Conservation (phyloP, 2,888 invertebrate species). For the Lapara coniferarum region DNA sequence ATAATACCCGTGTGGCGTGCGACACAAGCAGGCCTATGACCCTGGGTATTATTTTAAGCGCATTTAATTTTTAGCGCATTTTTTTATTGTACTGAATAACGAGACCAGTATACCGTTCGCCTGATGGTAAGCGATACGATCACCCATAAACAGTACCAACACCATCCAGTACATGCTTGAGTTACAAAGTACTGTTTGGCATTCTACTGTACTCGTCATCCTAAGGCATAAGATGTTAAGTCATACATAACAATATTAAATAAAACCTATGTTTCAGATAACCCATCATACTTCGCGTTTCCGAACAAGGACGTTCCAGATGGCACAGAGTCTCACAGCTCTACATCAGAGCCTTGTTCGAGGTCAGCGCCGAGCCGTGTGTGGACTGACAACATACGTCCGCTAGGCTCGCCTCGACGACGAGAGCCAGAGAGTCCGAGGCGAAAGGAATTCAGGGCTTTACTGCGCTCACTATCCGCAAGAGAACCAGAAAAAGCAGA, state of each 20-base stretch:
- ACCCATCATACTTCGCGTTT: conserved; percentile 90
- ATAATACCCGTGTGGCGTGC: conserved; percentile 69
- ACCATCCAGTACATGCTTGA: too few species aligned
- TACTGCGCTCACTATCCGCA: conserved; percentile 86
- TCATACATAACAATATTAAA: conserved; percentile 17
- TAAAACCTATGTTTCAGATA: conserved; percentile 84
- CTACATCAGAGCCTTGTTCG: conserved; percentile 83
- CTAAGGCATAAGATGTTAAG: too few species aligned
- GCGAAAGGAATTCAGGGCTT: conserved; percentile 82
- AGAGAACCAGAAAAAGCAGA: conserved; percentile 86
- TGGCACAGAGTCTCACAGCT: conserved; percentile 52
- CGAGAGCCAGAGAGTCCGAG: conserved; percentile 74
- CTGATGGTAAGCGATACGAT: too few species aligned
- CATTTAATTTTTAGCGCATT: not conserved
- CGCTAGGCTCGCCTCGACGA: conserved; percentile 67
- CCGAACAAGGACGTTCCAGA: conserved; percentile 79
- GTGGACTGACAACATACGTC: conserved; percentile 76
- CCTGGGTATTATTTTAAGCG: conserved; percentile 15
- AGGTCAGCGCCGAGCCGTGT: conserved; percentile 87
- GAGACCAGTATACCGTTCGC: too few species aligned
- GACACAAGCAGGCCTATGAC: conserved; percentile 25
- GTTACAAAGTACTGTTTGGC: too few species aligned
- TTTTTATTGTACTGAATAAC: too few species aligned
- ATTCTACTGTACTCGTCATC: too few species aligned
- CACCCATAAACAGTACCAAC: too few species aligned